phyloP scores from a whole-genome alignment of 2,888 invertebrate genomes.

The Conistra vaccinii region DNA sequence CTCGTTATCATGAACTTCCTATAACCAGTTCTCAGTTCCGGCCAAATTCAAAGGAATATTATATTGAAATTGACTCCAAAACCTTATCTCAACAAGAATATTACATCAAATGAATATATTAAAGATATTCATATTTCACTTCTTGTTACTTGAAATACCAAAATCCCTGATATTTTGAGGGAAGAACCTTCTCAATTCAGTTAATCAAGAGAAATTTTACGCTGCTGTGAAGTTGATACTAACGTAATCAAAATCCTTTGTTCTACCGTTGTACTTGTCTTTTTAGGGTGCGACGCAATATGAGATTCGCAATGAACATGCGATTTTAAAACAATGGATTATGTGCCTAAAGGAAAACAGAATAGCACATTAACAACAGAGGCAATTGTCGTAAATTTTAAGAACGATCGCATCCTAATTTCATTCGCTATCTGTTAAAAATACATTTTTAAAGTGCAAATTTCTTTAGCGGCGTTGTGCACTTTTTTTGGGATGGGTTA shows the following conservation, averaged over 20 bases:
- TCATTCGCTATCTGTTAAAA: no score
- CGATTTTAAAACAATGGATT: not conserved
- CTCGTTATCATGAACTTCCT: not conserved
- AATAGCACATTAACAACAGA: no score
- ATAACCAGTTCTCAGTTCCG: not conserved
- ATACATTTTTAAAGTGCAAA: no score
- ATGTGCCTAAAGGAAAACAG: no score
- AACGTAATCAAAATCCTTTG: conserved; percentile 10
- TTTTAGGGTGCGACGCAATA: not conserved
- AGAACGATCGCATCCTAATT: no score
- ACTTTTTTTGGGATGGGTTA: no score
- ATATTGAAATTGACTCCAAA: conserved; percentile 12
- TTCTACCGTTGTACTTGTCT: not conserved
- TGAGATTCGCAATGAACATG: not conserved
- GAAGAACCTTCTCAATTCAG: conserved; percentile 5
- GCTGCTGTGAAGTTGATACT: conserved; percentile 6
- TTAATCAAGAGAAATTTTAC: conserved; percentile 17
- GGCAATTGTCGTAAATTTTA: no score
- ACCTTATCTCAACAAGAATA: conserved; percentile 15
- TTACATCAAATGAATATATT: conserved; percentile 46
- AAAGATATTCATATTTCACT: conserved; percentile 34
- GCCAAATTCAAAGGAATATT: conserved; percentile 17
- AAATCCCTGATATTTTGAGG: conserved; percentile 13
- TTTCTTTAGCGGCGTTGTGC: no score
- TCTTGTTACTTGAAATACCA: conserved; percentile 15